Evolutionary conservation across 2,797 vertebrate genomes (phyloP), one percentile per base, ranked within the genome.

Genomic region (Pseudochaenichthys georgianus): DNA sequence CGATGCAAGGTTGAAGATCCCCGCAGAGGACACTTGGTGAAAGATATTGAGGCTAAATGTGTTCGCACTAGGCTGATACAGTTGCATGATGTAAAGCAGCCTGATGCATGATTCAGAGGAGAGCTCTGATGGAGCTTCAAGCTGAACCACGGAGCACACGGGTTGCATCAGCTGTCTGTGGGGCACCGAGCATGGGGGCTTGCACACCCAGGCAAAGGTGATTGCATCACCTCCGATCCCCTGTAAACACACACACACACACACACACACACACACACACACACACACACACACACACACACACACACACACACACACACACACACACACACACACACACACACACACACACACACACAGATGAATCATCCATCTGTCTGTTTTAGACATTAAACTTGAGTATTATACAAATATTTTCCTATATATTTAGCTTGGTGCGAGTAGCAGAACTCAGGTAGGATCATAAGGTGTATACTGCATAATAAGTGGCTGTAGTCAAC

Each of bases 191-290:
- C 9, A 1, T 67, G 64, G 75, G 57, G 78, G 61, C 70, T 89
- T 88, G 72, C 82, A 75, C 31, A 54, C 21, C 50, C 52, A 45
- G 43, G 63, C 70, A 80, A 66, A 83, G 70, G 48, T 48, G 60
- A 67, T 90, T 90, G 80, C 86, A 81, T 92, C 85, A 90, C 21
- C 61, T 73, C 70, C 13, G 12, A 69, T 71, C 57, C 43, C 15
- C 54, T 54, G 68, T 64, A 61, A 77, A n/a, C n/a, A n/a, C n/a
- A n/a, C n/a, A n/a, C n/a, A n/a, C n/a, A n/a, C n/a, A 70, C 54
- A 63, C 23, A 21, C 15, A 55, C 8, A 16, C 23, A 34, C 13
- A 48, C 60, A 31, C 66, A 45, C 64, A 65, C 65, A 50, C 42
- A 51, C 34, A 59, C 31, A 55, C 17, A 53, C 64, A 54, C 51